Evolutionary conservation across 2,888 invertebrate genomes (phyloP).

Genomic region (Philaethria dido): DNA sequence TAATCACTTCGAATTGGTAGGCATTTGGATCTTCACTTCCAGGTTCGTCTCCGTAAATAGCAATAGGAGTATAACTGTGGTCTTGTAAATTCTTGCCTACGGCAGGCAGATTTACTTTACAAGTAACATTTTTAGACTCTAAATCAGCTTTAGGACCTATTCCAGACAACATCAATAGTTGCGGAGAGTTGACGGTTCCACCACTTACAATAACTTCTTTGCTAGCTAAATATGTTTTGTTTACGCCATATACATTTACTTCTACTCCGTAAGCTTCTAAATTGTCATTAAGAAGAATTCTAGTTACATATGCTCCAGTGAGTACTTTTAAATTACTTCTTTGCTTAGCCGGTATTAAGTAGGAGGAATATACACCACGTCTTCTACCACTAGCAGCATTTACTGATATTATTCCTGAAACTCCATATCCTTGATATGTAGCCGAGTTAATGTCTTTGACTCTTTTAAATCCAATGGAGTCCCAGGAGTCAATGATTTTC

Average conservation of each 20-base stretch:
- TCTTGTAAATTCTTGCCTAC: slow-evolving; percentile 84
- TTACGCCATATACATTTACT: slow-evolving; percentile 52
- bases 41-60: slow-evolving; percentile 60
- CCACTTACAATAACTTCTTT: slow-evolving; percentile 78
- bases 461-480: slow-evolving; percentile 69
- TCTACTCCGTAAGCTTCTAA: slow-evolving; percentile 69
- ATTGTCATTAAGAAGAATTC: slow-evolving; percentile 72
- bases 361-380: slow-evolving; percentile 77
- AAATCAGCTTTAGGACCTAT: slow-evolving; percentile 73
- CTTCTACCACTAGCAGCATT: slow-evolving; percentile 75
- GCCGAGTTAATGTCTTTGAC: slow-evolving; percentile 69
- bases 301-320: slow-evolving; percentile 75
- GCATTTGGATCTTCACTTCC: slow-evolving; percentile 49
- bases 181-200: slow-evolving; percentile 77
- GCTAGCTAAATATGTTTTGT: slow-evolving; percentile 51
- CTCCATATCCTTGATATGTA: slow-evolving; percentile 61
- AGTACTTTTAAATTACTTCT: slow-evolving; percentile 62
- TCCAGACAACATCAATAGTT: slow-evolving; percentile 79
- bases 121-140: slow-evolving; percentile 58
- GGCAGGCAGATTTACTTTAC: slow-evolving; percentile 65
- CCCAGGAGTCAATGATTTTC: slow-evolving; percentile 62
- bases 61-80: slow-evolving; percentile 68
- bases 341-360: slow-evolving; percentile 51
- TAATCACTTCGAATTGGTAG: slow-evolving; percentile 58
- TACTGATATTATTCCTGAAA: slow-evolving; percentile 70